Evolutionary conservation across 2,888 invertebrate genomes (phyloP), one percentile per base, ranked within the genome.

Genomic region (Pachycephus smyrnensis): DNA sequence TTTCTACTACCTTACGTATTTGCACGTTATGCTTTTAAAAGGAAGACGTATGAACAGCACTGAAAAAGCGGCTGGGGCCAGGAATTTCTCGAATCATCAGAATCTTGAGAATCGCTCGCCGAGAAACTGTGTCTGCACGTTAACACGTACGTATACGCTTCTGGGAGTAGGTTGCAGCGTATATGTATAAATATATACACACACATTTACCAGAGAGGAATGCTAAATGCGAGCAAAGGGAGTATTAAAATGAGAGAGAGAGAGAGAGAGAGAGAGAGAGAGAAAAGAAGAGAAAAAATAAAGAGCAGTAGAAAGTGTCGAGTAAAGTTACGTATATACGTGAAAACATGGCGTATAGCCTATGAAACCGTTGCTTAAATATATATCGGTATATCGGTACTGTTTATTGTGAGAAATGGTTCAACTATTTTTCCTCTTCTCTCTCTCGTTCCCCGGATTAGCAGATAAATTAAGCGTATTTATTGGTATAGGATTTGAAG

Each of bases 171-270:
- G 55, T 55, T 15, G 55, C 55, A 23, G 55, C 15, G 55, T 0
- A 40, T 40, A 40, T 15, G 1, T 12, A 37, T 37, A 37, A 12
- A 37, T 12, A 33, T 15, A 40, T 15, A 40, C 15, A 40, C 0
- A 40, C 1, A 55, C 55, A 9, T 23, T 23, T 23, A 55, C 55
- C 55, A 55, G 23, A 23, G 55, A 9, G 55, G 55, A 55, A 55
- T 55, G 55, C 55, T 55, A 55, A 55, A 55, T 23, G 71, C 76
- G 75, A 75, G 69, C 76, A 71, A 12, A 73, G 78, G 75, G 76
- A 40, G 55, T 74, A 36, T 35, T 36, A 35, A 73, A 77, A 75
- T 6, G 15, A 73, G 74, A 69, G 33, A 73, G 73, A 73, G 23
- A 37, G 36, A 71, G 71, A 40, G 15, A 36, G 31, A 68, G 73